These are phyloP conservation scores for Barbus barbus DNA, from an alignment of 2,113 vertebrate species.

Conservation along the genomic window DNA sequence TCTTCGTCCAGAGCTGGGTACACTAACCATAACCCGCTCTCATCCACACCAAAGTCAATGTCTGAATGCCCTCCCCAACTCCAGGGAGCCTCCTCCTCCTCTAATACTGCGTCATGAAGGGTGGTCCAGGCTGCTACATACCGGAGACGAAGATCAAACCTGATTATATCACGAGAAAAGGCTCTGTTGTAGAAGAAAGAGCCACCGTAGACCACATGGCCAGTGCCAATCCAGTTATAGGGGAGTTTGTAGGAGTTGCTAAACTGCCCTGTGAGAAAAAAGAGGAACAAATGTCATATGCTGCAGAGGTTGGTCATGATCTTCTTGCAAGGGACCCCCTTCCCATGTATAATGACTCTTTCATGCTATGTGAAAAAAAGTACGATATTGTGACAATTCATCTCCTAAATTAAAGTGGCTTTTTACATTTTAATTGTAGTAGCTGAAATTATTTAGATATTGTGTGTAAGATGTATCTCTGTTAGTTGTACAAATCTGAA, in stretches of 20 bases:
- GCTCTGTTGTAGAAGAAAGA: constrained; percentile 95
- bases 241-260: constrained; percentile 95
- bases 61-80: constrained; percentile 82
- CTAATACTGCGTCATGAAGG: constrained; percentile 86
- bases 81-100: constrained; percentile 77
- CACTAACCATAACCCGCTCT: constrained; percentile 92
- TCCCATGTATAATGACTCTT: neutral
- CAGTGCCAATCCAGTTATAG: constrained; percentile 91
- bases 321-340: neutral
- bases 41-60: constrained; percentile 90
- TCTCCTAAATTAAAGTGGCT: neutral
- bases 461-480: neutral
- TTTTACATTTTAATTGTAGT: neutral
- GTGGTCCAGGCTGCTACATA: constrained; percentile 90
- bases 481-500: no score
- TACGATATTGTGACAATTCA: neutral
- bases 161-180: constrained; percentile 91
- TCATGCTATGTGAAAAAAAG: neutral
- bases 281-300: neutral
- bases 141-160: constrained; percentile 87
- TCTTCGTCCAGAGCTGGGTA: constrained; percentile 90
- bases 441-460: neutral
- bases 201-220: constrained; percentile 87
- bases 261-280: constrained; percentile 60
- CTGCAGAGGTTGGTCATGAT: neutral